A percentile compares a stretch with the other conserved stretches of the same genome.
Conservation (phyloP, 92 coral and sea anemone genomes). For the Anthopleura xanthogrammica region DNA sequence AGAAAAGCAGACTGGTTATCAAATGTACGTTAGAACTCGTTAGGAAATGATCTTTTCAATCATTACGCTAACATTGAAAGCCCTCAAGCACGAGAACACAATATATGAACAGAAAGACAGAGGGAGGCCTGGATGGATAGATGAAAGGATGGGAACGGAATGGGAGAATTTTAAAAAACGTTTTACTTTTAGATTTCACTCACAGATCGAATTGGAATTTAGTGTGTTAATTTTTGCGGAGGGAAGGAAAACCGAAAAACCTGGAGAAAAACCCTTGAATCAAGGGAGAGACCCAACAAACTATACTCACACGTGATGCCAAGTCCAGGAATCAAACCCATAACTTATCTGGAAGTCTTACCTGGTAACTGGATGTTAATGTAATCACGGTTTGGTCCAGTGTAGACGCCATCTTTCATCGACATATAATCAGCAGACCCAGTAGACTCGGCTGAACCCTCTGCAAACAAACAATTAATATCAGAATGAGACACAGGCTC, state of each 20-base stretch:
- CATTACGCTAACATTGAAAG: neutral
- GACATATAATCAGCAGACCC: constrained; percentile 15
- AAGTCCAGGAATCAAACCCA: too few species aligned
- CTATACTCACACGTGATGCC: neutral
- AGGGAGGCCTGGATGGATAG: too few species aligned
- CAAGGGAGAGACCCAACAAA: too few species aligned
- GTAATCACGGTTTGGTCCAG: constrained; percentile 13
- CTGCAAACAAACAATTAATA: neutral
- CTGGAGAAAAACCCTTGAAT: too few species aligned
- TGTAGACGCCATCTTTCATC: constrained; percentile 17
- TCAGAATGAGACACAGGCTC: too few species aligned
- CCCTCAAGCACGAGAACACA: neutral
- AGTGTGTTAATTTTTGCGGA: too few species aligned
- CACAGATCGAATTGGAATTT: too few species aligned
- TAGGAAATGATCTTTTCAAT: neutral
- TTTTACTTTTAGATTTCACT: too few species aligned
- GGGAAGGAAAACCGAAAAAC: too few species aligned
- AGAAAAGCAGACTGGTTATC: too few species aligned
- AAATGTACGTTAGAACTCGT: too few species aligned
- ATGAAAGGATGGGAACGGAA: neutral
- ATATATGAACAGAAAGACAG: too few species aligned
- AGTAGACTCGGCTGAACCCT: neutral
- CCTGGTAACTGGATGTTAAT: constrained; percentile 46
- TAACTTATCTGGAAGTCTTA: neutral
- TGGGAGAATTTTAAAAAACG: neutral